Conservation (phyloP, 30 jellyfish, hydroid and myxozoan genomes). For the Aurelia sp. region DNA sequence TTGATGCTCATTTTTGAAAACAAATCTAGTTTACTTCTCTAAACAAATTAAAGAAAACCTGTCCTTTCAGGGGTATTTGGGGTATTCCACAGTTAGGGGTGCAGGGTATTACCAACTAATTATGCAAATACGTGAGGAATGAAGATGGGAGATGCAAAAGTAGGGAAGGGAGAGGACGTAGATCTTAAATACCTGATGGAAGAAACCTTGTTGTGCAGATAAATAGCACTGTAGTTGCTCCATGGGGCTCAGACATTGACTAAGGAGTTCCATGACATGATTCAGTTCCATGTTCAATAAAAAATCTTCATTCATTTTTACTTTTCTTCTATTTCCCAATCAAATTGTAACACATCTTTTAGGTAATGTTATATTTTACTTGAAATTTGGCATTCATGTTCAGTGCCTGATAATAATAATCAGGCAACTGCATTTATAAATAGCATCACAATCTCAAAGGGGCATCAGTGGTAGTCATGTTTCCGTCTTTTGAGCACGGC, state of each 20-base stretch:
- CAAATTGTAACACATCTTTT: neutral
- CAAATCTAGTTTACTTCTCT: too few relatives aligned
- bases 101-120: too few relatives aligned
- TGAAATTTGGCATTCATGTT: too few relatives aligned
- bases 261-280: conserved; percentile 73
- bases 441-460: too few relatives aligned
- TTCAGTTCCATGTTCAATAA: conserved; percentile 58
- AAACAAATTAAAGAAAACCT: too few relatives aligned
- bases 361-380: neutral
- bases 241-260: conserved; percentile 78
- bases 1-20: too few relatives aligned
- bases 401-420: too few relatives aligned
- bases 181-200: conserved; percentile 43
- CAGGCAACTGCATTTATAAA: too few relatives aligned
- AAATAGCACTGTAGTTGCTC: conserved; percentile 76
- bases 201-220: conserved; percentile 64
- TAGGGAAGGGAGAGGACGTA: neutral
- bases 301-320: conserved; percentile 58
- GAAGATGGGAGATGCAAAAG: neutral
- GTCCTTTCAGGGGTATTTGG: too few relatives aligned
- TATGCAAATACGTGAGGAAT: neutral
- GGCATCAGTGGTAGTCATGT: neutral
- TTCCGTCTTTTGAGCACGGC: neutral
- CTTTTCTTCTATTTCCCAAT: neutral
- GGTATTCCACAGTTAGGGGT: too few relatives aligned